phyloP scores from a whole-genome alignment of 2,797 vertebrate genomes.

The Anniella stebbinsi region DNA sequence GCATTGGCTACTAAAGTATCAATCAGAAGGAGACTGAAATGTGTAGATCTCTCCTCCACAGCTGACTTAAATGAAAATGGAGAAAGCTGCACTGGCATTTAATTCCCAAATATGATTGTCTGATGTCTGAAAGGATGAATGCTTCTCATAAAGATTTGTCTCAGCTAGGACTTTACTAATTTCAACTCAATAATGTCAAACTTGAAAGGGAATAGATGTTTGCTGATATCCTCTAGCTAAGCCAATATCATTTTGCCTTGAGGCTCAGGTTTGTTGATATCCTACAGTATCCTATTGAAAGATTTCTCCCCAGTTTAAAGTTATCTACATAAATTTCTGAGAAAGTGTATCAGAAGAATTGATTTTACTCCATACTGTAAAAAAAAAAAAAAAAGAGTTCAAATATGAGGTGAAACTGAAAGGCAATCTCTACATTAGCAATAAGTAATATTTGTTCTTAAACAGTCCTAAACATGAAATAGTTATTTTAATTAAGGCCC shows the following conservation, averaged over 20 bases:
- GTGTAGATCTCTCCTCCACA: neutral
- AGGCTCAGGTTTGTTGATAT: neutral
- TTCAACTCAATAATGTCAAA: neutral
- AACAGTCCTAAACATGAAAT: neutral
- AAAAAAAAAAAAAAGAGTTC: neutral
- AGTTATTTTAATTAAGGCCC: neutral
- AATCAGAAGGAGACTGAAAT: neutral
- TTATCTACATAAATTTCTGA: neutral
- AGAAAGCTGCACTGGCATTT: neutral
- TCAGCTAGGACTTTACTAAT: neutral
- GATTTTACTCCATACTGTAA: rapidly evolving
- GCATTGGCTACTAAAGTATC: neutral
- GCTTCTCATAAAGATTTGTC: neutral
- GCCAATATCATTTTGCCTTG: neutral
- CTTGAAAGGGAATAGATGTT: neutral
- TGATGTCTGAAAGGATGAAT: neutral
- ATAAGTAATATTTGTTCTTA: neutral
- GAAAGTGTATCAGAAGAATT: rapidly evolving
- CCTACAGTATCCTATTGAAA: neutral
- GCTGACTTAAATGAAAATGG: neutral
- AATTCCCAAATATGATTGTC: neutral
- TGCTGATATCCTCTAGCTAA: neutral
- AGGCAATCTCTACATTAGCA: neutral
- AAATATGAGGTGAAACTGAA: neutral
- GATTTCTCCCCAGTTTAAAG: neutral